Evolutionary conservation across 1,140 invertebrate species (phyloP).

Genomic region (Triops longicaudatus): DNA sequence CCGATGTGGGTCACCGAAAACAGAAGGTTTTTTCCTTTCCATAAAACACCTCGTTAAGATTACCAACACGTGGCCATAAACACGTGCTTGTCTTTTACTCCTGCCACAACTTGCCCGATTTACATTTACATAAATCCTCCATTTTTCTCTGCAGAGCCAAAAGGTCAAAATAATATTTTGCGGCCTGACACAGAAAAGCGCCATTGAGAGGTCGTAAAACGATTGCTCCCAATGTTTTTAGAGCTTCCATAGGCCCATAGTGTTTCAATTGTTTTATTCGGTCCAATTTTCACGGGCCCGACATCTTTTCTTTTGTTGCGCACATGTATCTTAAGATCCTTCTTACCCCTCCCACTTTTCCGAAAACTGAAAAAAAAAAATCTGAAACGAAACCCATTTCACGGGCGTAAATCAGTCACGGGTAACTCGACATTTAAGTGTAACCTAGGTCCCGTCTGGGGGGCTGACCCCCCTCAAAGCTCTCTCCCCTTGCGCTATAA

Average conservation of each 20-base stretch:
- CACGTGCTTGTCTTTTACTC: background rate
- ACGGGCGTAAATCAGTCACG: slow-evolving; percentile 5
- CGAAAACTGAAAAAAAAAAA: background rate
- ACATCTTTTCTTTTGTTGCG: too few species aligned
- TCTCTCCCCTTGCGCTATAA: background rate
- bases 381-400: background rate
- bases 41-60: background rate
- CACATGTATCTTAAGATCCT: background rate
- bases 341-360: background rate
- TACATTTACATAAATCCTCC: too few species aligned
- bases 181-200: too few species aligned
- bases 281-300: too few species aligned
- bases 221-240: too few species aligned
- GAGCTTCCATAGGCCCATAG: too few species aligned
- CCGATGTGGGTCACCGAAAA: background rate
- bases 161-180: too few species aligned
- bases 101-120: background rate
- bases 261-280: too few species aligned
- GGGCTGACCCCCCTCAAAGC: background rate
- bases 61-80: background rate
- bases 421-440: background rate
- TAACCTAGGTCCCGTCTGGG: background rate
- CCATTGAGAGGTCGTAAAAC: too few species aligned
- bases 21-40: background rate
- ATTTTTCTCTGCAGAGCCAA: too few species aligned